Evolutionary conservation across 2,888 invertebrate species (phyloP).

Genomic region (Syrista parreyssii): DNA sequence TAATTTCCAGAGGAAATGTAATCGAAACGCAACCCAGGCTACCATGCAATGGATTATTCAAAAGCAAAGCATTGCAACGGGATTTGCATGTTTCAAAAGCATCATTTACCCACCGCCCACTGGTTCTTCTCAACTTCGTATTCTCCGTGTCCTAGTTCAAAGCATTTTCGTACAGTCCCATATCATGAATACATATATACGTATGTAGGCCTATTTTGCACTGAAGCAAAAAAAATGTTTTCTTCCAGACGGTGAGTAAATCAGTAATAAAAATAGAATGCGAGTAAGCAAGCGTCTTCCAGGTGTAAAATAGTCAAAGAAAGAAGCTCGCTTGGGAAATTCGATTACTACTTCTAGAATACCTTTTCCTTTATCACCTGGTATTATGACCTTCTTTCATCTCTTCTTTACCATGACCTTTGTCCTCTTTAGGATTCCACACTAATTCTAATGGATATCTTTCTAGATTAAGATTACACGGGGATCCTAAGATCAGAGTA

Average conservation of each 20-base stretch:
- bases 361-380: not conserved
- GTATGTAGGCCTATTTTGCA: not conserved
- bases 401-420: not conserved
- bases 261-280: not conserved
- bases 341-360: not conserved
- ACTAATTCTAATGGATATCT: not conserved
- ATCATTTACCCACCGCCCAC: not conserved
- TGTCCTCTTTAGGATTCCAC: not conserved
- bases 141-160: not conserved
- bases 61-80: not conserved
- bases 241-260: not conserved
- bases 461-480: not conserved
- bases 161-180: not conserved
- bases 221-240: not conserved
- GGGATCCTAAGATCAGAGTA: too few species aligned
- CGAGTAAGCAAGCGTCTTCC: not conserved
- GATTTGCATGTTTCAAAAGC: slow-evolving; percentile 8
- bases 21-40: slow-evolving; percentile 28
- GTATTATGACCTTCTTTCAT: not conserved
- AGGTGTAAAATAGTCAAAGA: not conserved
- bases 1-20: slow-evolving; percentile 40
- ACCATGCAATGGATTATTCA: slow-evolving; percentile 1
- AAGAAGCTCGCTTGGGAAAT: not conserved
- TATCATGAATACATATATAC: not conserved
- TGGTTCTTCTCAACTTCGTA: not conserved